These are phyloP conservation scores for Andrena marginata DNA, from an alignment of 2,888 invertebrate species.

Conservation along the genomic window DNA sequence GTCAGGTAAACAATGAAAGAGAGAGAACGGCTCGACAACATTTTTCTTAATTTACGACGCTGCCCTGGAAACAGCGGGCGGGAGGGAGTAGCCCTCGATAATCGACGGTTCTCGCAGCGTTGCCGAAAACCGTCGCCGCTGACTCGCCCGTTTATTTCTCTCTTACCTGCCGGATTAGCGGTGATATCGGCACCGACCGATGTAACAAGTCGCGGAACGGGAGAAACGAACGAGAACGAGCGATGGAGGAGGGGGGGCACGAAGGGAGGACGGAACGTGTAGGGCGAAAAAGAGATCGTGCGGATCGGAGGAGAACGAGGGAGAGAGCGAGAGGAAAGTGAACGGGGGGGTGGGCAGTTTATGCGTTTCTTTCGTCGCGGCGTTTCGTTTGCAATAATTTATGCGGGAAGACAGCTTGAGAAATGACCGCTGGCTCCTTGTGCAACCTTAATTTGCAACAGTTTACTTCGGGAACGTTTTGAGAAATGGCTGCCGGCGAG, in stretches of 20 bases:
- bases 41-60: slow-evolving; percentile 58
- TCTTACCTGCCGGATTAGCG: slow-evolving; percentile 69
- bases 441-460: slow-evolving; percentile 84
- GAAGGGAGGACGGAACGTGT: slow-evolving; percentile 38
- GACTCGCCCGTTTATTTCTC: slow-evolving; percentile 55
- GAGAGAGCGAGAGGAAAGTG: slow-evolving; percentile 9
- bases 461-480: slow-evolving; percentile 81
- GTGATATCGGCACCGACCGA: slow-evolving; percentile 63
- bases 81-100: slow-evolving; percentile 32
- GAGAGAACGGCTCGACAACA: background rate
- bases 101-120: slow-evolving; percentile 52
- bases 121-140: slow-evolving; percentile 37
- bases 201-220: slow-evolving; percentile 3
- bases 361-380: slow-evolving; percentile 82
- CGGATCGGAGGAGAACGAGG: slow-evolving; percentile 29
- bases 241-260: background rate
- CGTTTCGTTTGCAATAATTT: slow-evolving; percentile 84
- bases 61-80: background rate
- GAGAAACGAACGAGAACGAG: background rate
- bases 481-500: slow-evolving; percentile 79
- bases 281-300: slow-evolving; percentile 41
- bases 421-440: slow-evolving; percentile 83
- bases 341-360: slow-evolving; percentile 70
- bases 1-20: slow-evolving; percentile 59
- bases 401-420: slow-evolving; percentile 83